These are phyloP conservation scores for Pteropus rufus DNA, from an alignment of 2,797 vertebrate species.

Conservation along the genomic window DNA sequence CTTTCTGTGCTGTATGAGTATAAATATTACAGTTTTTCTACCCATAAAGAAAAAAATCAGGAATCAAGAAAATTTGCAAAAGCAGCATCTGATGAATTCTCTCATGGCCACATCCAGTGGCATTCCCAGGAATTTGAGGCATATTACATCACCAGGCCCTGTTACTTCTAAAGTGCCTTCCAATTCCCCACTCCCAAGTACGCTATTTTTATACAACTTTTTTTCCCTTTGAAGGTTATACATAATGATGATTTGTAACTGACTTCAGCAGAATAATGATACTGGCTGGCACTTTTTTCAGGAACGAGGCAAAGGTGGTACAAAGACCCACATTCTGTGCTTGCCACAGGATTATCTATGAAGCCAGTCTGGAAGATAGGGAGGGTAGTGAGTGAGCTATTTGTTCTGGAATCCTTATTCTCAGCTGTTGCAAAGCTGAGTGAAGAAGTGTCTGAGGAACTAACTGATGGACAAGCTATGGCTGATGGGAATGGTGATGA, in stretches of 20 bases:
- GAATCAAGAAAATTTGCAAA: neutral
- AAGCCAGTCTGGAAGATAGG: neutral
- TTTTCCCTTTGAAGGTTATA: neutral
- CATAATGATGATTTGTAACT: neutral
- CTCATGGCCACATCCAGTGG: accelerated
- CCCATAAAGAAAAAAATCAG: neutral
- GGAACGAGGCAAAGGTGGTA: neutral
- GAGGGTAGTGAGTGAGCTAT: neutral
- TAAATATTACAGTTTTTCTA: neutral
- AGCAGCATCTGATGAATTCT: neutral
- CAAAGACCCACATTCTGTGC: neutral
- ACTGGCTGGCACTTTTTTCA: neutral
- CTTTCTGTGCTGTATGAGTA: neutral
- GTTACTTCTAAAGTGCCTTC: no score
- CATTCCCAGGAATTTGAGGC: neutral
- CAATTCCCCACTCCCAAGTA: neutral
- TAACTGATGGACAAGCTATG: neutral
- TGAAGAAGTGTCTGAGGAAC: neutral
- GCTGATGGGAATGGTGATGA: neutral
- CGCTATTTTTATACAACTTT: neutral
- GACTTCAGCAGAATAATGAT: neutral
- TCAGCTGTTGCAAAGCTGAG: neutral
- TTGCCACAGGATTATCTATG: neutral
- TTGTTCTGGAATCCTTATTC: neutral
- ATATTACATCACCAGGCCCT: neutral